Base-by-base conservation (phyloP, 1,140 invertebrate species). In the Leptinotarsa texana region DNA sequence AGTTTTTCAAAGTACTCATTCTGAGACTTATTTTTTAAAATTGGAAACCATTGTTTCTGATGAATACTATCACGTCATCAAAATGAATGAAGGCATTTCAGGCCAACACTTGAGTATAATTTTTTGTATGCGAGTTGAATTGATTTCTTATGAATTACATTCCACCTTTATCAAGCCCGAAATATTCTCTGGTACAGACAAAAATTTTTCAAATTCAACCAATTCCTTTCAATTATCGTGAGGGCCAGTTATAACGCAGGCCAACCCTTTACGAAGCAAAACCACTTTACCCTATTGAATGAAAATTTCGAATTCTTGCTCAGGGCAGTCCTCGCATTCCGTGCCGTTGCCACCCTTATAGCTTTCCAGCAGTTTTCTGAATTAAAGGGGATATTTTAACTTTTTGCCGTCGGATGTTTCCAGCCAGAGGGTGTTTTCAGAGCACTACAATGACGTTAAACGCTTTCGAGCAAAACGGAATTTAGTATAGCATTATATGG, bases 301-400 rank as follows among this genome's bases (percentile, higher is more conserved):
- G 17, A 65, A 65, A 65, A 22, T 65, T 65, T 21, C 63, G 21
- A 65, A 13, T 21, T 18, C 21, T 24, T 22, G 21, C 15, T 33
- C 6, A 65, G 21, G 63, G 63, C 13, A 65, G 21, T 65, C 17
- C 15, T 22, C 63, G 27, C 63, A 65, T 33, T 65, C 27, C 63
- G 63, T 65, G 63, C 27, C 63, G 63, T 22, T 33, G 63, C 21
- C 27, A 33, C 63, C n/a, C 63, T 65, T 57, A 57, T 57, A 57
- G 51, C 51, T 57, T 57, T 57, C 51, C 51, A 18, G 27, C 63
- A 65, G 63, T 33, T 65, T 24, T 33, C 63, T 22, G 63, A 65
- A 65, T 65, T 65, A 65, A 65, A 65, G 63, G 63, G 63, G 63
- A 65, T 65, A 65, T 65, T 65, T 65, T 33, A 65, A 65, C 63